Percentiles rank a stretch among this genome's conserved stretches.
Conservation (phyloP, 2,888 invertebrate genomes). For the Pterostichus niger region DNA sequence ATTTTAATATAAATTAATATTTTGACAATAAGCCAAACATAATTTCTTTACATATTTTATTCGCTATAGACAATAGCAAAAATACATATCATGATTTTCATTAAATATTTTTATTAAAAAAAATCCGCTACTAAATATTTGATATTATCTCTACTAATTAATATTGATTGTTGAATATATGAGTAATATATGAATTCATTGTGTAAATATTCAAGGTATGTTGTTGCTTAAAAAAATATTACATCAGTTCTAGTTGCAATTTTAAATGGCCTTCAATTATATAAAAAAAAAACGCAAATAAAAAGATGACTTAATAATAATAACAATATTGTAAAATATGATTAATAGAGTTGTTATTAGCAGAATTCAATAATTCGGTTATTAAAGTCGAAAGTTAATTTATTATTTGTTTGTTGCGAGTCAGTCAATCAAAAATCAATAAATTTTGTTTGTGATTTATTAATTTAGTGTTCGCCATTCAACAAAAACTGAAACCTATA, state of each 20-base stretch:
- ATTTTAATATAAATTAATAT: too few species aligned
- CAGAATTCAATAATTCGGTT: neutral
- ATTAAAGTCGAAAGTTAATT: neutral
- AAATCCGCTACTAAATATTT: neutral
- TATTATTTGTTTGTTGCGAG: neutral
- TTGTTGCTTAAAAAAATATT: too few species aligned
- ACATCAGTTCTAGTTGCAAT: conserved; percentile 14
- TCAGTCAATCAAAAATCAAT: conserved; percentile 22
- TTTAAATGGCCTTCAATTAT: conserved; percentile 9
- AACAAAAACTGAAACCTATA: too few species aligned
- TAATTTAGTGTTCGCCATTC: neutral
- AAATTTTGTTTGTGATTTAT: conserved; percentile 16
- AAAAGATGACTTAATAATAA: conserved; percentile 29
- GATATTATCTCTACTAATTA: neutral
- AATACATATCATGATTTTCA: neutral
- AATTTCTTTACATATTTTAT: too few species aligned
- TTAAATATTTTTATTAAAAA: neutral
- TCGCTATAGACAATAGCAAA: neutral
- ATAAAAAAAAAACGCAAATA: conserved; percentile 16
- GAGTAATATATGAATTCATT: neutral
- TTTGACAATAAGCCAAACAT: too few species aligned
- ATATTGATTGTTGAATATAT: neutral
- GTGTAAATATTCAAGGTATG: too few species aligned
- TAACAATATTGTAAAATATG: neutral
- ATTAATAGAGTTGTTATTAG: conserved; percentile 2